A percentile compares a stretch with the other conserved stretches of the same genome.
phyloP scores from a whole-genome alignment of 1,140 invertebrate species.

The Zaprionus tsacasi region DNA sequence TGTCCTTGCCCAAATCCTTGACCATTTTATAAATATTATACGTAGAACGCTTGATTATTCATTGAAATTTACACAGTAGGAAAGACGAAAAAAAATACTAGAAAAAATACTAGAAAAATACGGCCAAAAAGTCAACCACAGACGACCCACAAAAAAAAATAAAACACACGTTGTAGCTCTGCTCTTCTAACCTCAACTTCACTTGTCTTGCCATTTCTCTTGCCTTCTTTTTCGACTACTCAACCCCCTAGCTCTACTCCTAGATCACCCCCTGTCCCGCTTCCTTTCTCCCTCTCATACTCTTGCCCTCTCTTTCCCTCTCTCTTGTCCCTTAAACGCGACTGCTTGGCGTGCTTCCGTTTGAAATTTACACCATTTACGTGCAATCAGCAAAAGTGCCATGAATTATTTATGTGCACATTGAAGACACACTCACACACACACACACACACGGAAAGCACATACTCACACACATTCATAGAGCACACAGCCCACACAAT shows the following conservation, averaged over 20 bases:
- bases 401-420: conserved; percentile 71
- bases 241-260: neutral
- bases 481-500: neutral
- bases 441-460: neutral
- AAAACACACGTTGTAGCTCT: conserved; percentile 28
- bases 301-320: neutral
- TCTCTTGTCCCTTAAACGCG: conserved; percentile 11
- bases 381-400: conserved; percentile 79
- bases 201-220: neutral
- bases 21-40: conserved; percentile 73
- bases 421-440: conserved; percentile 26
- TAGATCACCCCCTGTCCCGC: neutral
- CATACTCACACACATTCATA: neutral
- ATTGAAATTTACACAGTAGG: conserved; percentile 56
- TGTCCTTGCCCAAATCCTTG: conserved; percentile 39
- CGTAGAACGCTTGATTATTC: conserved; percentile 59
- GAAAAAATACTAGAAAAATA: neutral
- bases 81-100: conserved; percentile 11
- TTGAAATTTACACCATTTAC: conserved; percentile 78
- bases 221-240: neutral
- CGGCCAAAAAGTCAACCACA: conserved; percentile 46
- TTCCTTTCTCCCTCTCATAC: neutral
- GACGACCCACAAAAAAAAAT: conserved; percentile 10
- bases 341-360: conserved; percentile 53
- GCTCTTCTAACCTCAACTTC: conserved; percentile 4